These are phyloP conservation scores for Sciurus vulgaris DNA, from an alignment of 2,797 vertebrate species.

Conservation along the genomic window DNA sequence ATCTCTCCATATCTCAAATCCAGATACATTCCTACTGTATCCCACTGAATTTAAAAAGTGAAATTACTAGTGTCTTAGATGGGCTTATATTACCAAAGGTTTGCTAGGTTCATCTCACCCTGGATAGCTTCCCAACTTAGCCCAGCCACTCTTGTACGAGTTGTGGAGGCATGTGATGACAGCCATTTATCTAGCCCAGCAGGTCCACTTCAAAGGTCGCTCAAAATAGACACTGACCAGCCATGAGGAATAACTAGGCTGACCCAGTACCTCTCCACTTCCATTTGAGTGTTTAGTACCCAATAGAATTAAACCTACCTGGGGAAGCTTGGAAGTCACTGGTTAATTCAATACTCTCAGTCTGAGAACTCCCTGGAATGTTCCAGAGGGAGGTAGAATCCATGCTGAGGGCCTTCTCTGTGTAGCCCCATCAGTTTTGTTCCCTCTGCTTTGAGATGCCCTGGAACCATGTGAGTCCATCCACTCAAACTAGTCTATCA, in stretches of 20 bases:
- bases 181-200: neutral
- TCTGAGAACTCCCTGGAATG: no score
- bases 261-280: neutral
- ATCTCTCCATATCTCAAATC: neutral
- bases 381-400: neutral
- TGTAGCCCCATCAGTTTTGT: neutral
- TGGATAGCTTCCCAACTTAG: neutral
- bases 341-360: neutral
- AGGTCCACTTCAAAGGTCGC: rapidly evolving
- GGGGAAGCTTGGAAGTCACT: neutral
- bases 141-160: neutral
- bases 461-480: neutral
- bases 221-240: neutral
- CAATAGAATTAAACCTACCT: neutral
- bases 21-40: no score
- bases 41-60: neutral
- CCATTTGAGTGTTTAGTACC: no score
- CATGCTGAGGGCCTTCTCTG: neutral
- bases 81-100: rapidly evolving
- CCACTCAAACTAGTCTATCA: neutral
- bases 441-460: neutral
- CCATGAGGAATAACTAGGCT: neutral
- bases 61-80: neutral
- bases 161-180: neutral
- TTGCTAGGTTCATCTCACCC: neutral